Evolutionary conservation across 2,797 vertebrate species (phyloP), one percentile per base, ranked within the genome.

Genomic region (Myotis vivesi): DNA sequence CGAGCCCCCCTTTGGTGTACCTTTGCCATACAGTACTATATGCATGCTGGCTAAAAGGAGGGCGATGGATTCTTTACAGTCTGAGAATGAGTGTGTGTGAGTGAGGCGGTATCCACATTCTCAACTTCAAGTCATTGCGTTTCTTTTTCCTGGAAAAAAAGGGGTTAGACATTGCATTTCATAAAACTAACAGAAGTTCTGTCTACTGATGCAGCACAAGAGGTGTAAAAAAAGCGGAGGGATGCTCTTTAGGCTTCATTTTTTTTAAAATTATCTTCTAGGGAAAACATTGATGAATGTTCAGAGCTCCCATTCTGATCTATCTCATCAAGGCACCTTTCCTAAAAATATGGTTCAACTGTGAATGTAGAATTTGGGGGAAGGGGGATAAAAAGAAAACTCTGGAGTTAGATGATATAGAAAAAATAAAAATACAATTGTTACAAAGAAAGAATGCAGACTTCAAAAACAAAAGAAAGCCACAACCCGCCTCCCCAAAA

Each of bases 61-160:
- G 97, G 97, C 97, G 97, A 97, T 97, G 98, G 98, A 96, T 98
- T 92, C 94, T 81, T 98, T 97, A 97, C 97, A 97, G 98, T 98
- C 97, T 93, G 97, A 97, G 98, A 98, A 98, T 98, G 98, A 98
- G 97, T 98, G 98, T 98, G 99, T 98, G 98, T 98, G 98, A 98
- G 97, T 99, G 98, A 98, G 98, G 98, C 98, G 98, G 98, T 98
- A 96, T 98, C 98, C 97, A 98, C 98, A 98, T 98, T 98, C 98
- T 99, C 98, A 98, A 97, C 98, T 98, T 98, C 97, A 97, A 98
- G 98, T 98, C 98, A 98, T 98, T 98, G 97, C 98, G 98, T 98
- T 98, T 98, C 97, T 98, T 98, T 97, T 97, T 95, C 97, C 97
- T 79, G 97, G 93, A 97, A 97, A 97, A 97, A 94, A 97, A 98